Evolutionary conservation across 2,797 vertebrate genomes (phyloP).

Genomic region (Leptodactylus fallax): DNA sequence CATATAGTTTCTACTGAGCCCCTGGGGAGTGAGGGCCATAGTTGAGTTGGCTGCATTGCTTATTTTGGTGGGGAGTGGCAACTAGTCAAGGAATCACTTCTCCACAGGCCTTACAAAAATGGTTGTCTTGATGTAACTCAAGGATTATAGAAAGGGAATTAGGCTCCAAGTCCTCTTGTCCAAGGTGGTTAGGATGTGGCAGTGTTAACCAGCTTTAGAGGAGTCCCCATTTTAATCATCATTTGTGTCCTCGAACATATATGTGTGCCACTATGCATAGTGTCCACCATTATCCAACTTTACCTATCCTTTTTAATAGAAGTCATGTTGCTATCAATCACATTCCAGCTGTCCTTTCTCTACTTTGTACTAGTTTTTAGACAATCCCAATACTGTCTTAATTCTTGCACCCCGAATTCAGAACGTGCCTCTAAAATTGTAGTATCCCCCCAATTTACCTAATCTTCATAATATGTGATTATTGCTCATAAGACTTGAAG

Average conservation of each 20-base stretch:
- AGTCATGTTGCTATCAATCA: not conserved
- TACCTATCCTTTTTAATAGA: not conserved
- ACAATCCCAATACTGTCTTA: not conserved
- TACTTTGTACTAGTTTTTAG: not conserved
- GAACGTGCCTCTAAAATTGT: not conserved
- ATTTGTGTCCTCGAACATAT: not conserved
- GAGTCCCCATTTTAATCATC: too few relatives aligned
- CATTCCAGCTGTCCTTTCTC: not conserved
- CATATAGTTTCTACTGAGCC: too few relatives aligned
- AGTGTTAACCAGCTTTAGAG: too few relatives aligned
- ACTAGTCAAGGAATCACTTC: too few relatives aligned
- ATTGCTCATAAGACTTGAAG: constrained; percentile 19
- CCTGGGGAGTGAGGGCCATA: too few relatives aligned
- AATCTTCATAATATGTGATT: too few relatives aligned
- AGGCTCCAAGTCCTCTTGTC: not conserved
- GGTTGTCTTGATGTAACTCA: not conserved
- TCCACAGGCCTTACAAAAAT: too few relatives aligned
- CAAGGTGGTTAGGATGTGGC: not conserved
- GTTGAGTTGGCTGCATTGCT: too few relatives aligned
- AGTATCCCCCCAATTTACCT: too few relatives aligned
- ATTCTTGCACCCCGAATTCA: too few relatives aligned
- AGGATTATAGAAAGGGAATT: not conserved
- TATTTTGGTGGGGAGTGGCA: too few relatives aligned
- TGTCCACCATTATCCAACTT: not conserved
- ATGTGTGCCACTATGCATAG: not conserved